Conservation (phyloP, 2,888 invertebrate species). For the Macrophya alboannulata region DNA sequence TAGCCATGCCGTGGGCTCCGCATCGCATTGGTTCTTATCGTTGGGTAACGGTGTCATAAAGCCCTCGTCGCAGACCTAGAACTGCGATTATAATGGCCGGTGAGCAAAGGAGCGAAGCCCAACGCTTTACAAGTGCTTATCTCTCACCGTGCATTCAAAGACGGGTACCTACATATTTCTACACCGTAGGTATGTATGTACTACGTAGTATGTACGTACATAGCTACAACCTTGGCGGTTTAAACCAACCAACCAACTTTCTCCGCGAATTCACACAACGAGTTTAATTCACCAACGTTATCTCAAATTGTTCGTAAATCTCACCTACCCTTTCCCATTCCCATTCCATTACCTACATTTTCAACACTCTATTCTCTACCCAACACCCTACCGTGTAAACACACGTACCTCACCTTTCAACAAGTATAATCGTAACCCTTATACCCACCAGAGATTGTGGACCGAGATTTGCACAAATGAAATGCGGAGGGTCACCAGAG, state of each 20-base stretch:
- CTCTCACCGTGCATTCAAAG: slow-evolving; percentile 32
- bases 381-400: neutral
- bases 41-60: slow-evolving; percentile 41
- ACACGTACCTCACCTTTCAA: slow-evolving; percentile 13
- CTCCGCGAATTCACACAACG: slow-evolving; percentile 9
- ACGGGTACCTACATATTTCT: slow-evolving; percentile 8
- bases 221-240: neutral
- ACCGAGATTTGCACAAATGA: neutral
- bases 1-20: too few relatives aligned
- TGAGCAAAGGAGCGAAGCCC: slow-evolving; percentile 27
- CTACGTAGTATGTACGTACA: too few relatives aligned
- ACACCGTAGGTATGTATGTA: neutral
- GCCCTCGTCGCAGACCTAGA: slow-evolving; percentile 39
- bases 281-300: slow-evolving; percentile 37
- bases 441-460: slow-evolving; percentile 1
- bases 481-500: neutral
- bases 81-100: slow-evolving; percentile 34
- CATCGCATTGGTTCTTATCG: slow-evolving; percentile 26
- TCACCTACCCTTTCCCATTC: neutral
- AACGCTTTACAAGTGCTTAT: slow-evolving; percentile 42
- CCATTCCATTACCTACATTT: neutral
- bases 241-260: slow-evolving; percentile 17
- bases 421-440: slow-evolving; percentile 8
- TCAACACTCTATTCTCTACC: slow-evolving; percentile 24
- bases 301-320: slow-evolving; percentile 46